A percentile compares a stretch with the other conserved stretches of the same genome.
Conservation (phyloP, 2,888 invertebrate species). For the Sisyra terminalis region DNA sequence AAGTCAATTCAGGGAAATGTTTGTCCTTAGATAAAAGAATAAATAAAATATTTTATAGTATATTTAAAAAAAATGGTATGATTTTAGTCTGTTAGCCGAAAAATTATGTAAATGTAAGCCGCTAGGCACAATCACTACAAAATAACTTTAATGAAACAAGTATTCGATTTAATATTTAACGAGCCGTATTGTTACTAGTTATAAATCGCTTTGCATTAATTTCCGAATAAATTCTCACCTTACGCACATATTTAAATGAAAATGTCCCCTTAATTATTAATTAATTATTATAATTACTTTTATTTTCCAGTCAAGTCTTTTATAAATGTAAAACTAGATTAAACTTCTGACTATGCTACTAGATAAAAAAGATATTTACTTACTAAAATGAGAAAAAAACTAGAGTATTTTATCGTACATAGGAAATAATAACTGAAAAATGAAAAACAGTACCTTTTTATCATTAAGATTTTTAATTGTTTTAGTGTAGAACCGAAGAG, state of each 20-base stretch:
- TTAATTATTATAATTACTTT: conserved; percentile 2
- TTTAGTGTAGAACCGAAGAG: conserved; percentile 5
- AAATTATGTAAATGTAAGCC: conserved; percentile 3
- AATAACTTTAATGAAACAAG: not conserved
- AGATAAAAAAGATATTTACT: conserved; percentile 7
- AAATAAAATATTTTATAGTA: conserved; percentile 3
- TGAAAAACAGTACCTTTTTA: conserved; percentile 6
- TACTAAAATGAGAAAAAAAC: conserved; percentile 1
- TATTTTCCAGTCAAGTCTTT: not conserved
- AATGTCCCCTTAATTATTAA: not conserved
- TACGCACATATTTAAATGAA: not conserved
- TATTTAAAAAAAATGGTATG: not conserved
- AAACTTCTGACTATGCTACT: conserved; percentile 6
- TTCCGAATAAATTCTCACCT: no score
- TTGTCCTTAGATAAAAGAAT: conserved; percentile 6
- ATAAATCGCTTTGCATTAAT: no score
- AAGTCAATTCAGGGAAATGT: conserved; percentile 8
- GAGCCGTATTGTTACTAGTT: no score
- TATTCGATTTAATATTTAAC: no score
- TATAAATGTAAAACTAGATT: conserved; percentile 1
- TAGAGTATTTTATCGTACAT: conserved; percentile 7
- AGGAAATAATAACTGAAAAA: not conserved
- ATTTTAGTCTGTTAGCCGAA: not conserved
- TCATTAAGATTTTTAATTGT: conserved; percentile 4
- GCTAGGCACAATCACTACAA: conserved; percentile 2